Base-by-base conservation (phyloP, 2,113 vertebrate genomes). In the Lanius collurio region DNA sequence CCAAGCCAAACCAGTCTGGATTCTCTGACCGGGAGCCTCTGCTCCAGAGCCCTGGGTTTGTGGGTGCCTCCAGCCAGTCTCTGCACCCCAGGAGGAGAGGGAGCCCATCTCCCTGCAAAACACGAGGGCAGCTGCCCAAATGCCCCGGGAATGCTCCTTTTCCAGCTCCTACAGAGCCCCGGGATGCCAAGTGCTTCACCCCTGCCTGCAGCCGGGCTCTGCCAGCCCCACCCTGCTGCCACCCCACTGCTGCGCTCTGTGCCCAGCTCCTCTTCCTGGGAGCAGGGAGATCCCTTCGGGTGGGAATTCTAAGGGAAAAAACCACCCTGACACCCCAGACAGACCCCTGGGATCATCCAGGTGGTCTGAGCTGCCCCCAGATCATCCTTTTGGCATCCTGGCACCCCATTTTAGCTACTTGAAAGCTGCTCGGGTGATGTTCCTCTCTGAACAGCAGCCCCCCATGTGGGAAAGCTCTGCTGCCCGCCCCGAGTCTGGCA, bases 1-100 rank as follows among this genome's bases (percentile, higher is more conserved):
- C 56, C 56, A 30, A 22, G 4, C 23, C 71, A 46, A 22, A 28
- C 14, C 26, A 60, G 35, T 23, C 55, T 13, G 12, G 33, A 28
- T 59, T 30, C 33, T 35, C 3, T 10, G 13, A 16, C 50, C 60
- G 60, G 35, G 62, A 55, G 5, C 24, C 14, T 27, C 59, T 56
- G 30, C n/a, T 42, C 15, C n/a, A 23, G 7, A 12, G 20, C 23
- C 30, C 49, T 42, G 26, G 18, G 47, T 57, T 68, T 0, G 0
- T 0, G 2, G 33, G 16, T 65, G 27, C 10, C 15, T 65, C 22
- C 64, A 56, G 7, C 16, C 59, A 47, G 5, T 11, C 18, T 52
- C 27, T 5, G 1, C 26, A 14, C 37, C 44, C 44, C 31, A 24
- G 15, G n/a, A 26, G 19, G 6, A 31, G 7, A 16, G 31, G 30